Conservation (phyloP, 2,797 vertebrate genomes). For the Diceros bicornis region DNA sequence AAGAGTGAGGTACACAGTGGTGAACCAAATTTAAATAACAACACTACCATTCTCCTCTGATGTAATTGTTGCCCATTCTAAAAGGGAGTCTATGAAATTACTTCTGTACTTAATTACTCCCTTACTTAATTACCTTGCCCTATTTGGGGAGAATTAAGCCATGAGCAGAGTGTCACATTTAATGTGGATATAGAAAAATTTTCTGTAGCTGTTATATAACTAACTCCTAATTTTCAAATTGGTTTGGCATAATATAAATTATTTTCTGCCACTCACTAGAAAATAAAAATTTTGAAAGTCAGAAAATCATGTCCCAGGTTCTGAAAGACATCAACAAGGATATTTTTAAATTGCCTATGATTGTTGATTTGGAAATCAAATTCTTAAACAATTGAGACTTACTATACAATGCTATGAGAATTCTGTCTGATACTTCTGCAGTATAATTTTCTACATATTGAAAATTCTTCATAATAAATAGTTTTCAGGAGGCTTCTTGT, state of each 20-base stretch:
- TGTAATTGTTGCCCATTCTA: conserved; percentile 5
- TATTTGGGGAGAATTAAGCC: not conserved
- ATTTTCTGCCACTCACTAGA: conserved; percentile 33
- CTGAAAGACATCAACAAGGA: not conserved
- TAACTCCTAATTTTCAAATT: conserved; percentile 2
- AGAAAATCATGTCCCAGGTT: not conserved
- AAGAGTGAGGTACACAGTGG: not conserved
- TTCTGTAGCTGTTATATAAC: not conserved
- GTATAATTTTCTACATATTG: not conserved
- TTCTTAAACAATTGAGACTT: not conserved
- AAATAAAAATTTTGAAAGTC: not conserved
- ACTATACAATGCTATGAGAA: not conserved
- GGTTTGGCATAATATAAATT: not conserved
- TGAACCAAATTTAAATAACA: conserved; percentile 1
- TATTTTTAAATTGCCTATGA: conserved; percentile 46
- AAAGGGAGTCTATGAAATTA: conserved; percentile 13
- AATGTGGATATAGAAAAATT: not conserved
- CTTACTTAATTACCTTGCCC: not conserved
- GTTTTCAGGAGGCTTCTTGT: conserved; percentile 41
- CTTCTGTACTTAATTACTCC: too few species aligned
- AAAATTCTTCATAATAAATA: conserved; percentile 34
- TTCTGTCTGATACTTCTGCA: conserved; percentile 17
- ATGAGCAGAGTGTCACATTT: conserved; percentile 21
- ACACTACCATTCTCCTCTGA: not conserved
- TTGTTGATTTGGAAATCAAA: not conserved